Base-by-base conservation (phyloP, 2,113 vertebrate genomes). In the Dicerorhinus sumatrensis region DNA sequence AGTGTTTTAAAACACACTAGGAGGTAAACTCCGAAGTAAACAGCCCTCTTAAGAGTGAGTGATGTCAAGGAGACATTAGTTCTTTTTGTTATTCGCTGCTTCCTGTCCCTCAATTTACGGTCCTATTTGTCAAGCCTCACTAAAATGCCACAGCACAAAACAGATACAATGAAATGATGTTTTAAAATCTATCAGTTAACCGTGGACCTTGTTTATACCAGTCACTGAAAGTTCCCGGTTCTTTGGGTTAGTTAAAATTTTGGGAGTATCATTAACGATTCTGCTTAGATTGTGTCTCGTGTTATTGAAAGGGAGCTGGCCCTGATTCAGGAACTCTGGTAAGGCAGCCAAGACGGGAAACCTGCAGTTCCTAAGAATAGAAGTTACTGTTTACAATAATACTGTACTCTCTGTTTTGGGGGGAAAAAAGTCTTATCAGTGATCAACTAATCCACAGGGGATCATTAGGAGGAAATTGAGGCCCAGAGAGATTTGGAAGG, bases 351-450 rank as follows among this genome's bases (percentile, higher is more conserved):
- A 98, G 86, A 96, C 20, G 96, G 97, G 98, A 97, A 96, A 67
- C 94, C 96, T 97, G 92, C 92, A 98, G 96, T 96, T 98, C 79
- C 94, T 97, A 96, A 97, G 76, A 98, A 98, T 97, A 98, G 98
- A 97, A 94, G 98, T 97, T 94, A 90, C 97, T 97, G 72, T 94
- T 96, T 94, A 94, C 89, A 67, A 81, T 92, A 94, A 51, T 56
- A 69, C 27, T 63, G 31, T 73, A 70, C 54, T 98, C 87, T 70
- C 69, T 42, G 36, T 81, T 91, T 42, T 42, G 42, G 20, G 31
- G 1, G 18, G 6, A 7, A 3, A 1, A 12, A 48, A 77, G 39
- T 85, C 48, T 95, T 92, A 46, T 62, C 60, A n/a, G 39, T 48
- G 36, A 90, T 90, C 80, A 95, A 23, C 63, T 48, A 87, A 95